Base-by-base conservation (phyloP, 2,797 vertebrate species). In the Clarias laeviceps region DNA sequence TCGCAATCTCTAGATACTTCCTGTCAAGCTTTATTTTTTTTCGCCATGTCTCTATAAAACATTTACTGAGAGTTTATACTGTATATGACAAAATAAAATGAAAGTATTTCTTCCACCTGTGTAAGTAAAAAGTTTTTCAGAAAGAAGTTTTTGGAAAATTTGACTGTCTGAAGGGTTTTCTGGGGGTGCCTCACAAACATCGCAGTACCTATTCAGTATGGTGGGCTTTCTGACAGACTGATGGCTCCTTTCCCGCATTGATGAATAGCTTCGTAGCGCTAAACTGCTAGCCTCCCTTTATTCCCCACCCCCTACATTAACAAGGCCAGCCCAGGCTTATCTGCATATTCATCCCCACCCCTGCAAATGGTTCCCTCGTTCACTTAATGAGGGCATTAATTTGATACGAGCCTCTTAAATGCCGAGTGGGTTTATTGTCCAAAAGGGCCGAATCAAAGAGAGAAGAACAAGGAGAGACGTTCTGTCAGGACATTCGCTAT, bases 321-420 rank as follows among this genome's bases (percentile, higher is more conserved):
- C 70, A 81, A 66, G 84, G 88, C 83, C 87, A 84, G 87, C 86
- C 85, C 74, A 61, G 73, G 70, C 88, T 88, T 81, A 89, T 88
- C 88, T 85, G 84, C 85, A 89, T 88, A 89, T 89, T 85, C 86
- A 76, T 84, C 85, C 77, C 84, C 85, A 68, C 84, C 64, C 76
- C 74, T 83, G 68, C 84, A 88, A 90, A 89, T 86, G 82, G 62
- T 86, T 76, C 80, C 85, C 85, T 89, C 69, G 18, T 89, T 89
- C 82, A 59, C 87, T 87, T 90, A 91, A 91, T 90, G 83, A 88
- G 87, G 82, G 76, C 87, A 88, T 89, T 89, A 87, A 91, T 90
- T 90, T 87, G 87, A 85, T 87, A 91, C 81, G 65, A 87, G 86
- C 85, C 87, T 84, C 82, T 85, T 86, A 76, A 88, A 87, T 40